Base-by-base conservation (phyloP, 64 coral and sea anemone species). In the Pocillopora verrucosa region DNA sequence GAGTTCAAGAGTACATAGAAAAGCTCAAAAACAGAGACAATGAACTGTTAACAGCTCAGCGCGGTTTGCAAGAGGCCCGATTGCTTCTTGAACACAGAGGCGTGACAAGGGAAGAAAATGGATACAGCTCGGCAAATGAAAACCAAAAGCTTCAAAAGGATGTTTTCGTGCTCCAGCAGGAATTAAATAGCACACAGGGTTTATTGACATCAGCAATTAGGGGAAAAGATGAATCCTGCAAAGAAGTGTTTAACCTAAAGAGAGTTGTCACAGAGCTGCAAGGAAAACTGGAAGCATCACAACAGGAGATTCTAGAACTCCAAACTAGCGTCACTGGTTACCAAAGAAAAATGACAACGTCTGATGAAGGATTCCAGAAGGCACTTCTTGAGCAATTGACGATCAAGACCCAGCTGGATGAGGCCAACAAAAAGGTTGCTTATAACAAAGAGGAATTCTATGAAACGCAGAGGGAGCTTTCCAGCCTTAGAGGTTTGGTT, bases 21-120 rank as follows among this genome's bases (percentile, higher is more conserved):
- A 94, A 76, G 58, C 24, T 86, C 45, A 78, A 70, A 9, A 26
- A 72, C 10, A 86, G 67, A 16, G 92, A 94, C 25, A 79, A 94
- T 5, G 87, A 89, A 30, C 45, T 64, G 37, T 15, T 89, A 38
- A 60, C 68, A 11, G 59, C 76, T 22, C 87, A 89, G 1, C 88
- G 79, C 36, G 90, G 84, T 10, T 72, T 94, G 30, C 87, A 94
- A 58, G 87, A 90, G 24, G 76, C 89, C 34, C 65, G 90, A 30
- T n/a, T 92, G 84, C 91, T 92, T n/a, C 37, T 92, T 30, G 91
- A 92, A 38, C 91, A 92, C 72, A 89, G 91, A 75, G 89, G 80
- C n/a, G 14, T 75, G 11, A 22, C 36, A 69, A 88, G 65, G 34
- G 65, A 67, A 36, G 67, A 56, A 20, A 93, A 76, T 35, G 87